A percentile compares a stretch with the other conserved stretches of the same genome.
These are phyloP conservation scores for Naso thynnoides DNA, from an alignment of 2,797 vertebrate species.

Conservation along the genomic window DNA sequence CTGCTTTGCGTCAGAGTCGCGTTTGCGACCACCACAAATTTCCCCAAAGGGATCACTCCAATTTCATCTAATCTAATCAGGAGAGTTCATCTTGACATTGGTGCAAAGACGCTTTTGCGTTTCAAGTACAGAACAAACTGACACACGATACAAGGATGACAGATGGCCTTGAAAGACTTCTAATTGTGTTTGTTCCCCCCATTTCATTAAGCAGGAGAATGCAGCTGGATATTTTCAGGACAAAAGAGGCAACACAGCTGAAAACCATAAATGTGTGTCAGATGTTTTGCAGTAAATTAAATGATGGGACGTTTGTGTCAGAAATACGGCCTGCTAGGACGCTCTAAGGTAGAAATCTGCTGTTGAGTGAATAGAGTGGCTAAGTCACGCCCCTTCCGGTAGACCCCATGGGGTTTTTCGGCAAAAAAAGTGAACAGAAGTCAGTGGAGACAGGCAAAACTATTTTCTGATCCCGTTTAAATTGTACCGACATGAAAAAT, in stretches of 20 bases:
- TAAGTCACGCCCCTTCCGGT: too few species aligned
- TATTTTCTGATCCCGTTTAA: too few species aligned
- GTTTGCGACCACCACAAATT: background rate
- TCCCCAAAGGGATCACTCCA: conserved; percentile 29
- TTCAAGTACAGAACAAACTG: too few species aligned
- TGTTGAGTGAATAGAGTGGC: too few species aligned
- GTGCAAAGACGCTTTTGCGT: conserved; percentile 47
- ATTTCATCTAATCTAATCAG: conserved; percentile 43
- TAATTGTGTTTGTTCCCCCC: conserved; percentile 17
- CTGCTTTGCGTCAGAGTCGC: conserved; percentile 2
- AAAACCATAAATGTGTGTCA: background rate
- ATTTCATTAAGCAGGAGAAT: background rate
- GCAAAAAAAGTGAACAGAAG: too few species aligned
- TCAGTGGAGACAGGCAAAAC: too few species aligned
- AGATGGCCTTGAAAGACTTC: conserved; percentile 40
- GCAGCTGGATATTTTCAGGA: background rate
- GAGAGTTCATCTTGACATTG: conserved; percentile 30
- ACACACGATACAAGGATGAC: conserved; percentile 22
- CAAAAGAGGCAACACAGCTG: background rate
- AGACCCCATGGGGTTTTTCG: too few species aligned
- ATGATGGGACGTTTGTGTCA: background rate
- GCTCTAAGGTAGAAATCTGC: too few species aligned
- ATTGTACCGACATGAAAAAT: too few species aligned
- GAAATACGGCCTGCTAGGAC: too few species aligned
- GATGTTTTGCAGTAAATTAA: background rate